A percentile compares a stretch with the other conserved stretches of the same genome.
These are phyloP conservation scores for Hydropsyche tenuis DNA, from an alignment of 1,140 invertebrate genomes.

Conservation along the genomic window DNA sequence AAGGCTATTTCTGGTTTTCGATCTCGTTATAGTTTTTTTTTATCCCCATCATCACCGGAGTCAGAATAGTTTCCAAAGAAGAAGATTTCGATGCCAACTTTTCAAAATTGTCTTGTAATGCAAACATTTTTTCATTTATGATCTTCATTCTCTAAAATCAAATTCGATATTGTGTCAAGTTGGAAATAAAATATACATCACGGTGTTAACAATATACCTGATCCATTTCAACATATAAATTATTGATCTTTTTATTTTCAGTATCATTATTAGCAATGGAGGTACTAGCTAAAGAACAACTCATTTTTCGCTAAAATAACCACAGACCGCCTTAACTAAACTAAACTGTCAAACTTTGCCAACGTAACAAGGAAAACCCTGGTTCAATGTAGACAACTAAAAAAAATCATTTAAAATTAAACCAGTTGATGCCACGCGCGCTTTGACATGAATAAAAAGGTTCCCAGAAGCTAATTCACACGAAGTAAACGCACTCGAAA, in stretches of 20 bases:
- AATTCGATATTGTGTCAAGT: neutral
- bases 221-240: conserved; percentile 44
- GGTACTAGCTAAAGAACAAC: conserved; percentile 13
- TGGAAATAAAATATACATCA: neutral
- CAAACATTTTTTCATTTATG: conserved; percentile 57
- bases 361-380: too few relatives aligned
- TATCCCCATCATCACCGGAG: conserved; percentile 51
- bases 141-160: conserved; percentile 58
- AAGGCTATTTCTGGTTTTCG: too few relatives aligned
- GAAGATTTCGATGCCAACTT: conserved; percentile 38
- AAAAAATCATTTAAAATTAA: too few relatives aligned
- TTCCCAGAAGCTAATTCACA: too few relatives aligned
- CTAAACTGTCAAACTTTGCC: neutral
- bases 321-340: neutral
- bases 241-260: conserved; percentile 35
- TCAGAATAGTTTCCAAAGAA: conserved; percentile 34
- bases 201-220: conserved; percentile 33
- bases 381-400: too few relatives aligned
- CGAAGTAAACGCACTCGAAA: too few relatives aligned
- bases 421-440: too few relatives aligned
- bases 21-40: conserved; percentile 49
- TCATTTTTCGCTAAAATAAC: neutral
- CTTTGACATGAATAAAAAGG: too few relatives aligned
- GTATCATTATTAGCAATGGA: conserved; percentile 28
- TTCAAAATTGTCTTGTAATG: conserved; percentile 43